A percentile compares a stretch with the other conserved stretches of the same genome.
These are phyloP conservation scores for Cerceris ruficornis DNA, from an alignment of 2,888 invertebrate genomes.

Conservation along the genomic window DNA sequence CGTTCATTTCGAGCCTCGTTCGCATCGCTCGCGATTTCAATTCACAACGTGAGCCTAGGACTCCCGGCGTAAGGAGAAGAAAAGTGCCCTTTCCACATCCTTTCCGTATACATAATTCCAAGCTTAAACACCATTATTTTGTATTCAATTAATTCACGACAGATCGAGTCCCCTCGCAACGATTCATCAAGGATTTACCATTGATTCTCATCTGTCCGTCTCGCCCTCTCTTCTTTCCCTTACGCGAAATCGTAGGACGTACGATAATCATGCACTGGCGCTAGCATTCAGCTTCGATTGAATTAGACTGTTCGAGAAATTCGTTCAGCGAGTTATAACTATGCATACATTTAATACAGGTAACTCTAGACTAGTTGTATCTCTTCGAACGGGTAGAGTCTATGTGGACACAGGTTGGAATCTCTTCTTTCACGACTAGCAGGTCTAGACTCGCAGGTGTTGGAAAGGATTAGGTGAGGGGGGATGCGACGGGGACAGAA, in stretches of 20 bases:
- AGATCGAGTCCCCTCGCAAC: neutral
- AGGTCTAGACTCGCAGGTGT: slow-evolving; percentile 5
- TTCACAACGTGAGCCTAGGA: slow-evolving; percentile 22
- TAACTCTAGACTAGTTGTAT: slow-evolving; percentile 36
- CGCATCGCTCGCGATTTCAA: slow-evolving; percentile 24
- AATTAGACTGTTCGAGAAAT: slow-evolving; percentile 28
- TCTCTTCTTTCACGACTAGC: slow-evolving; percentile 17
- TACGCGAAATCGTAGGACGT: slow-evolving; percentile 11
- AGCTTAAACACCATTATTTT: no score
- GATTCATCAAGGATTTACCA: neutral
- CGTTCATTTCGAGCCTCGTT: neutral
- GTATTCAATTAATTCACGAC: neutral
- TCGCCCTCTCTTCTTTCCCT: neutral
- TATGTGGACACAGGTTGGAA: slow-evolving; percentile 21
- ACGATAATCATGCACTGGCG: slow-evolving; percentile 18
- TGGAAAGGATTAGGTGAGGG: neutral
- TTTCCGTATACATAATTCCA: no score
- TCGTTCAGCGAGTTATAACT: slow-evolving; percentile 37
- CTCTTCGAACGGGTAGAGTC: slow-evolving; percentile 34
- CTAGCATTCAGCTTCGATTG: slow-evolving; percentile 13
- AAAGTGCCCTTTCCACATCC: neutral
- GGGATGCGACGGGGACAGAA: slow-evolving; percentile 16
- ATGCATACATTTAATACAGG: slow-evolving; percentile 37
- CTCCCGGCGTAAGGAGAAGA: neutral
- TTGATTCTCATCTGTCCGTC: neutral